Percentiles rank a stretch among this genome's conserved stretches.
phyloP scores from a whole-genome alignment of 2,888 invertebrate genomes.

The Thumatha senex region DNA sequence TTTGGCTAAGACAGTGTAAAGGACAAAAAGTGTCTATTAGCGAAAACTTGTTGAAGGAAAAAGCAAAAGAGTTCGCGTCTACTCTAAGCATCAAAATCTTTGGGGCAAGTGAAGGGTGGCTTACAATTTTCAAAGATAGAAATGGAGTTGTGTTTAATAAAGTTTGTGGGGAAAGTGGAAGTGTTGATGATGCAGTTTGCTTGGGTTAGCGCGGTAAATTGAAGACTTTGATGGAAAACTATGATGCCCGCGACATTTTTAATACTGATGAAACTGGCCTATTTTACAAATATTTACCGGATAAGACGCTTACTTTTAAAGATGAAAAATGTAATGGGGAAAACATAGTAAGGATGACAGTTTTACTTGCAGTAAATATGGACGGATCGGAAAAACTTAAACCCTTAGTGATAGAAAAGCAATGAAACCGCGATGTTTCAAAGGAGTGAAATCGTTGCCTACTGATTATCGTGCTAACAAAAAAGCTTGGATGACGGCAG shows the following conservation, averaged over 20 bases:
- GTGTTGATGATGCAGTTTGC: constrained; percentile 8
- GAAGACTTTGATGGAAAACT: constrained; percentile 13
- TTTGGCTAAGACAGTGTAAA: constrained; percentile 33
- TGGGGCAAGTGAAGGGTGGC: constrained; percentile 16
- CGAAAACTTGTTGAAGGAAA: constrained; percentile 20
- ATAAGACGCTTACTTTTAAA: constrained; percentile 5
- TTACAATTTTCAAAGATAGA: constrained; percentile 16
- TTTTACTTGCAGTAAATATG: constrained; percentile 2
- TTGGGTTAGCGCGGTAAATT: constrained; percentile 10
- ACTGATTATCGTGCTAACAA: not conserved
- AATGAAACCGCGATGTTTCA: constrained; percentile 17
- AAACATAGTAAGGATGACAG: constrained; percentile 1
- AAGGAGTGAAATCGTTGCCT: constrained; percentile 13
- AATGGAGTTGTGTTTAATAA: constrained; percentile 15
- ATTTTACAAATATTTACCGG: constrained; percentile 1
- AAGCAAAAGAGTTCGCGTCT: constrained; percentile 18
- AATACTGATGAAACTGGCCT: not conserved
- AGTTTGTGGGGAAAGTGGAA: constrained; percentile 8
- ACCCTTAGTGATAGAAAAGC: constrained; percentile 18
- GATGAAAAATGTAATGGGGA: constrained; percentile 1
- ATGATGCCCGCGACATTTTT: constrained; percentile 11
- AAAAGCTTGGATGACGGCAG: not conserved
- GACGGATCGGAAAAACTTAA: not conserved
- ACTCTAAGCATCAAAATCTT: constrained; percentile 16
- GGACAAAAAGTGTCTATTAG: constrained; percentile 21